Evolutionary conservation across 1,140 invertebrate genomes (phyloP).

Genomic region (Zophobas morio): DNA sequence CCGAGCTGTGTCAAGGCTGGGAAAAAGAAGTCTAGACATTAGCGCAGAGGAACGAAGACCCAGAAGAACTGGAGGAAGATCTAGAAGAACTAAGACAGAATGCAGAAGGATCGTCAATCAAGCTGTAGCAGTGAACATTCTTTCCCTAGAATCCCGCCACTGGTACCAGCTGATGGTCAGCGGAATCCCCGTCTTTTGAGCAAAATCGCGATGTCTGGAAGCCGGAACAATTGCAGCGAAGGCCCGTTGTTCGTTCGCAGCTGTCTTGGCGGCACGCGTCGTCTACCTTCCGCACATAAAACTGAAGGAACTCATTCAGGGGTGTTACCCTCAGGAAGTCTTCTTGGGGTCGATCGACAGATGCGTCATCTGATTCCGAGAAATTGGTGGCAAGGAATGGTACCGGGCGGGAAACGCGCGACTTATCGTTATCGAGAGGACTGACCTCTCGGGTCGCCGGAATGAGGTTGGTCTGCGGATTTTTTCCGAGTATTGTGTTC

Average conservation of each 20-base stretch:
- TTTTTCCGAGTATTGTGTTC: not conserved
- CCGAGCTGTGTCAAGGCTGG: too few species aligned
- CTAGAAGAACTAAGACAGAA: too few species aligned
- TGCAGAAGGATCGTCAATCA: too few species aligned
- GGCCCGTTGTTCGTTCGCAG: constrained; percentile 28
- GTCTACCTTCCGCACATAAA: constrained; percentile 26
- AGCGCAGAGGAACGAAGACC: too few species aligned
- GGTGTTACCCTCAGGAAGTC: constrained; percentile 30
- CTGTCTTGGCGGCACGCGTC: constrained; percentile 33
- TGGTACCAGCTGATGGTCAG: constrained; percentile 26
- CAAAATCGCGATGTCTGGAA: constrained; percentile 30
- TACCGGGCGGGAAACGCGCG: not conserved
- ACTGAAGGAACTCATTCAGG: constrained; percentile 25
- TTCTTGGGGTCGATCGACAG: constrained; percentile 30
- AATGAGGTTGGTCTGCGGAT: not conserved
- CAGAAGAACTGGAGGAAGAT: too few species aligned
- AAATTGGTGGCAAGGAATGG: constrained; percentile 13
- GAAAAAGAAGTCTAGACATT: too few species aligned
- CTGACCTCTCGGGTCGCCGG: too few species aligned
- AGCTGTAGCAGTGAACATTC: not conserved
- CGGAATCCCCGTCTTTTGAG: constrained; percentile 27
- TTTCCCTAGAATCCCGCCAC: constrained; percentile 14
- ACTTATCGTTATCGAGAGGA: constrained; percentile 1
- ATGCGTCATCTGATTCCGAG: constrained; percentile 23
- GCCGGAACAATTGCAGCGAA: constrained; percentile 15